Conservation (phyloP, 2,113 vertebrate genomes). For the Corythoichthys intestinalis region DNA sequence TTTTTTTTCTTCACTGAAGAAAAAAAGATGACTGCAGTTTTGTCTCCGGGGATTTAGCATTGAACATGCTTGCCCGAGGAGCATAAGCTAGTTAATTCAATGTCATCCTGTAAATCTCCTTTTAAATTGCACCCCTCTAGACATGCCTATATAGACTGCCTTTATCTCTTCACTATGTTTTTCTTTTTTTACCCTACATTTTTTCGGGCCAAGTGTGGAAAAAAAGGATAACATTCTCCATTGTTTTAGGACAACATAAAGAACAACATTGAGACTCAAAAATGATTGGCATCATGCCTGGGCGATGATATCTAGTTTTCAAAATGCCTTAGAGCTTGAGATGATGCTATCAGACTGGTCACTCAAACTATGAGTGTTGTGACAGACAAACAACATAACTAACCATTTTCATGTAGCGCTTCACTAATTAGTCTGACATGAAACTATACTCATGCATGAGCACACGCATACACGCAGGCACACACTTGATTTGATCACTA, state of each 20-base stretch:
- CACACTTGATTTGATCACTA: not conserved
- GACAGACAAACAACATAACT: constrained; percentile 53
- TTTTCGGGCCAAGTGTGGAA: not conserved
- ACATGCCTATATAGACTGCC: constrained; percentile 39
- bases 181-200: not conserved
- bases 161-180: constrained; percentile 23
- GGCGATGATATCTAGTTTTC: constrained; percentile 21
- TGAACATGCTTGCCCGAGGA: constrained; percentile 41
- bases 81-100: constrained; percentile 43
- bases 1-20: constrained; percentile 45
- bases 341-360: constrained; percentile 56
- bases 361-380: constrained; percentile 47
- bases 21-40: constrained; percentile 47
- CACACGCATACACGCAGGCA: not conserved
- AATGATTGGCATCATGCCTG: constrained; percentile 13
- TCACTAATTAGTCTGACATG: constrained; percentile 63
- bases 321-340: constrained; percentile 48
- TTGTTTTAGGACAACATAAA: constrained; percentile 14
- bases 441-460: constrained; percentile 43
- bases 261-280: not conserved
- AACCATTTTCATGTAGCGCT: constrained; percentile 57
- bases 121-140: constrained; percentile 46
- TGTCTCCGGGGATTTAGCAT: constrained; percentile 22
- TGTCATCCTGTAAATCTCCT: constrained; percentile 50
- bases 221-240: constrained; percentile 12